phyloP scores from a whole-genome alignment of 2,113 vertebrate genomes.

The Cheirogaleus medius region DNA sequence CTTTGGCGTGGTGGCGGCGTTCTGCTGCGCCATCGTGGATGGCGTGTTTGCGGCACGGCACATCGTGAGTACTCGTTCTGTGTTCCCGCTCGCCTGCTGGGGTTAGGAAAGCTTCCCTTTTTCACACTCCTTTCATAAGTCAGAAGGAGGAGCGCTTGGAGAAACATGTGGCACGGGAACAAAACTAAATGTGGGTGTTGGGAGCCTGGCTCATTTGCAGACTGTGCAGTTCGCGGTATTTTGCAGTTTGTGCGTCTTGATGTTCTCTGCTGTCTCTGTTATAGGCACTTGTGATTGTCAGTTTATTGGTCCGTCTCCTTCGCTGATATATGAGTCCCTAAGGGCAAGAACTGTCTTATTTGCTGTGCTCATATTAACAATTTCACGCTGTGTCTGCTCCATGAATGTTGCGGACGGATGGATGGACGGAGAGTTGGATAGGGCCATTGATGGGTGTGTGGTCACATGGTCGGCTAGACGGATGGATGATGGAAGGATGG shows the following conservation, averaged over 20 bases:
- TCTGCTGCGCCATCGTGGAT: slow-evolving; percentile 94
- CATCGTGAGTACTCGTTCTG: slow-evolving; percentile 88
- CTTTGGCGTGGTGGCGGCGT: slow-evolving; percentile 92
- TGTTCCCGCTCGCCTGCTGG: not conserved
- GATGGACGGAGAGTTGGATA: too few relatives aligned
- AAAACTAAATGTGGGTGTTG: not conserved
- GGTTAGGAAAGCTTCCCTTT: too few relatives aligned
- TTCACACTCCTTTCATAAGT: not conserved
- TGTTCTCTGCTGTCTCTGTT: not conserved
- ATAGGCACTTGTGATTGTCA: not conserved
- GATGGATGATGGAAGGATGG: too few relatives aligned
- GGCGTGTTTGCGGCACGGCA: slow-evolving; percentile 93
- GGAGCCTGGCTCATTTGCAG: not conserved
- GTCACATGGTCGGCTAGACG: not conserved
- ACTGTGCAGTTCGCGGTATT: not conserved
- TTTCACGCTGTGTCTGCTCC: not conserved
- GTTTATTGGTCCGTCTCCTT: not conserved
- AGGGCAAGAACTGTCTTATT: not conserved
- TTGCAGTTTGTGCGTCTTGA: too few relatives aligned
- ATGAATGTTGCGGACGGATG: not conserved
- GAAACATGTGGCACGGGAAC: not conserved
- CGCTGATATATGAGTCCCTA: not conserved
- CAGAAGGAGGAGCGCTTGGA: not conserved
- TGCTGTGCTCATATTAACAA: not conserved
- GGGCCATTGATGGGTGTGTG: not conserved